Base-by-base conservation (phyloP, 2,797 vertebrate species). In the Lepilemur septentrionalis region DNA sequence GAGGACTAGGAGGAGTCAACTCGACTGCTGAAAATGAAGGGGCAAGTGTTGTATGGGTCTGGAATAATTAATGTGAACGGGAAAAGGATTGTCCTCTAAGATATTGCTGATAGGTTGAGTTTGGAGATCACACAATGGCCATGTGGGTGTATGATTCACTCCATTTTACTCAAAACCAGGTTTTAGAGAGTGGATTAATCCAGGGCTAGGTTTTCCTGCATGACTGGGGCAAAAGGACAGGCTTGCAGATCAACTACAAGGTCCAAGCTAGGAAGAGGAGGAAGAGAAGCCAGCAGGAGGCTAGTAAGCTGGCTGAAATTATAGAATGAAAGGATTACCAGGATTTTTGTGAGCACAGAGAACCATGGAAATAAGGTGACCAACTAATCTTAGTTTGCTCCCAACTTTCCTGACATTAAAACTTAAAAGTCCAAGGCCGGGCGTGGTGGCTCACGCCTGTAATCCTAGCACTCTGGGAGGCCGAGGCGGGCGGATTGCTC, bases 351-450 rank as follows among this genome's bases (percentile, higher is more conserved):
- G 48, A 78, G 59, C 63, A 61, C 23, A 50, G 57, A 70, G 55
- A 92, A 91, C n/a, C 14, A n/a, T 41, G 14, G 30, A 91, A 70
- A 50, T 65, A 70, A 95, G 48, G 46, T 38, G 22, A 41, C 17
- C 18, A 50, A 23, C 18, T 83, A 48, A 70, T 69, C 63, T 41
- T 25, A 87, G 72, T 61, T 86, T 95, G 52, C 76, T 55, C 57
- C 57, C 41, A 59, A n/a, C 72, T 85, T 89, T 57, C 25, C 57
- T 30, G 50, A 28, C 79, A n/a, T 81, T 95, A 89, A 95, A 92
- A 94, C 9, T 50, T 83, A 41, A 35, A 69, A 76, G 61, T 90
- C 30, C 30, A n/a, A n/a, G n/a, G n/a, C n/a, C n/a, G n/a, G n/a
- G n/a, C n/a, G n/a, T n/a, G n/a, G n/a, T n/a, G n/a, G n/a, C n/a